A percentile compares a stretch with the other conserved stretches of the same genome.
phyloP scores from a whole-genome alignment of 2,113 vertebrate species.

The Greenwoodochromis staneri region DNA sequence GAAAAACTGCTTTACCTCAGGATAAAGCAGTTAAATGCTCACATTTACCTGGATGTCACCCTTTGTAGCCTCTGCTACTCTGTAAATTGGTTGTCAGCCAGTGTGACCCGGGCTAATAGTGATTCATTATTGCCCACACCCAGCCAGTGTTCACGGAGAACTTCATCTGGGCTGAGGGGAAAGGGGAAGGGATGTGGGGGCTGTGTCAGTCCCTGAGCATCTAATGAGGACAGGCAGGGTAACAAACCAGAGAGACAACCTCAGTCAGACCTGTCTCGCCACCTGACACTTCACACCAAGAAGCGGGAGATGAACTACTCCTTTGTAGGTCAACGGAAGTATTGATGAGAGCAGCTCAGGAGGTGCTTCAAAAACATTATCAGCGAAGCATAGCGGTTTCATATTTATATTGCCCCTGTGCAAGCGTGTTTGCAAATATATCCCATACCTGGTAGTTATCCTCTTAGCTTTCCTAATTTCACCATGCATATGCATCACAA shows the following conservation, averaged over 20 bases:
- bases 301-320: not conserved
- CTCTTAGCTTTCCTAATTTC: not conserved
- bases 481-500: not conserved
- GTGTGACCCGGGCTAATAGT: conserved; percentile 46
- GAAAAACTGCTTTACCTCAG: not conserved
- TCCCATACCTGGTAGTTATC: not conserved
- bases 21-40: not conserved
- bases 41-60: conserved; percentile 23
- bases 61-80: not conserved
- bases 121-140: conserved; percentile 55
- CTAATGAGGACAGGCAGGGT: conserved; percentile 53
- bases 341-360: not conserved
- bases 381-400: not conserved
- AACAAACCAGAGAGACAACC: conserved; percentile 29
- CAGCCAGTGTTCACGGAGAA: not conserved
- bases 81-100: conserved; percentile 52
- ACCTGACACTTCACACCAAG: not conserved
- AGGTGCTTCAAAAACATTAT: not conserved
- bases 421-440: conserved; percentile 13
- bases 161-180: not conserved
- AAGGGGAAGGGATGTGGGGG: not conserved
- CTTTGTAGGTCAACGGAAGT: not conserved
- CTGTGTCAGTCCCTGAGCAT: conserved; percentile 29
- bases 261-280: not conserved
- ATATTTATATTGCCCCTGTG: not conserved